Evolutionary conservation across 2,797 vertebrate genomes (phyloP), one percentile per base, ranked within the genome.

Genomic region (Platyrinchus mystaceus): DNA sequence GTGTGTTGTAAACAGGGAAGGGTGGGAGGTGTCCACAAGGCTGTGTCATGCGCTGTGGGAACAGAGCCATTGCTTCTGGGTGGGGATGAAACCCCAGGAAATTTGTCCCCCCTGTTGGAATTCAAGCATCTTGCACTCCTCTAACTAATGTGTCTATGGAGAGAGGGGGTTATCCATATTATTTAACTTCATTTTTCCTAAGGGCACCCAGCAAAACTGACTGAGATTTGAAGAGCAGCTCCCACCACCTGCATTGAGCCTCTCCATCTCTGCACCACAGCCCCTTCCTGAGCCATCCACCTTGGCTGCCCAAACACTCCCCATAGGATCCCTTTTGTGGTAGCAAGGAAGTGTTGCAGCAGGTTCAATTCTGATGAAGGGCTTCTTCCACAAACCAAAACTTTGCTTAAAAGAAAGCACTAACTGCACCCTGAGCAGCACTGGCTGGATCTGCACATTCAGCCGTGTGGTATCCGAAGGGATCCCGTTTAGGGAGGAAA

Each of bases 61-160:
- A 55, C n/a, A 2, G 20, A 28, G 89, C 91, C 85, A 44, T 52
- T 26, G 66, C 83, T 93, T 63, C 70, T 82, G 94, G 79, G 80
- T 84, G 93, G 91, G 93, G 94, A 86, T 52, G 59, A 34, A 87
- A 75, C 80, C 93, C 90, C 77, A 30, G 74, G 67, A 84, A 90
- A 46, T 52, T 32, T 43, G 32, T 85, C 12, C 46, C 71, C 34
- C 34, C 3, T 0, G 20, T 50, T 58, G 10, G 28, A 58, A 39
- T 64, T 58, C 26, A 62, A 44, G 69, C 62, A 46, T 79, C 46
- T 62, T 32, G 3, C 16, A 4, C 19, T 71, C 58, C 76, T 23
- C 30, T 47, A 14, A 28, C 10, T 37, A 1, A 10, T 2, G 9
- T 32, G 32, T 39, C 11, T 8, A 13, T n/a, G 18, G 83, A 73